These are phyloP conservation scores for Brachyistius frenatus DNA, from an alignment of 2,113 vertebrate species.

Conservation along the genomic window DNA sequence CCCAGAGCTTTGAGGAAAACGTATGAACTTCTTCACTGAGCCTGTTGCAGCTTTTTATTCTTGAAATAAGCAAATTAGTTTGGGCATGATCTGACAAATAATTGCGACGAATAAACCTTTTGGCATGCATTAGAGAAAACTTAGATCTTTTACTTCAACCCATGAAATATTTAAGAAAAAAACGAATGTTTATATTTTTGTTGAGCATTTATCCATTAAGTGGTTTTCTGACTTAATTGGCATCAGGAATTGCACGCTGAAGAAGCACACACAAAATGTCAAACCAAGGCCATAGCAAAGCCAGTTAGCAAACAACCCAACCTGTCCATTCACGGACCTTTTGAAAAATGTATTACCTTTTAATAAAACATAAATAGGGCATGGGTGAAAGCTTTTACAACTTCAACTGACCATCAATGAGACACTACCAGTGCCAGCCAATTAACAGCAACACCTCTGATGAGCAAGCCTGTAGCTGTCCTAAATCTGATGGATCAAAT, in stretches of 20 bases:
- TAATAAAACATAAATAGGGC: neutral
- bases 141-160: too few species aligned
- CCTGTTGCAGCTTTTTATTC: constrained; percentile 5
- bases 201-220: too few species aligned
- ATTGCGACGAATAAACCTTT: neutral
- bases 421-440: neutral
- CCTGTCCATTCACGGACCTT: neutral
- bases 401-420: neutral
- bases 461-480: neutral
- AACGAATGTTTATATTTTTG: too few species aligned
- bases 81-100: neutral
- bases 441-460: neutral
- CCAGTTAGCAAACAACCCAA: neutral
- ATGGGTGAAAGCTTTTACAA: neutral
- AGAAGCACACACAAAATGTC: neutral
- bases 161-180: too few species aligned
- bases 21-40: neutral
- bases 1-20: constrained; percentile 11
- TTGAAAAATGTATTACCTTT: too few species aligned
- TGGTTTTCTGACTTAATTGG: neutral
- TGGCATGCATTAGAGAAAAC: too few species aligned
- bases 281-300: neutral
- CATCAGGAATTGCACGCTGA: neutral
- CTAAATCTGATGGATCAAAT: neutral
- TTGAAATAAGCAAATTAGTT: constrained; percentile 13